Evolutionary conservation across 1,140 invertebrate genomes (phyloP).

Genomic region (Augochlora pura): DNA sequence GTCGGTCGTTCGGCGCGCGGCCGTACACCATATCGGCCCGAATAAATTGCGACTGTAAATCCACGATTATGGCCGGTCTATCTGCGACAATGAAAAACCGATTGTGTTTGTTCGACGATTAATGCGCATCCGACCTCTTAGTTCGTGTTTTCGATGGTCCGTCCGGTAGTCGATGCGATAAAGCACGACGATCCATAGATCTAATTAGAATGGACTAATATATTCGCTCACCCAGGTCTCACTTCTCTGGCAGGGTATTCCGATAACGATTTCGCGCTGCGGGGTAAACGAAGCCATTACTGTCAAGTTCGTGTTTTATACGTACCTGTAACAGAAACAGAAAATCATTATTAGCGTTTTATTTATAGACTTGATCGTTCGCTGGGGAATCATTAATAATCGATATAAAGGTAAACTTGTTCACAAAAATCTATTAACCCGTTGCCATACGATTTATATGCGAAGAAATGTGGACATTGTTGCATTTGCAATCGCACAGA

Average conservation of each 20-base stretch:
- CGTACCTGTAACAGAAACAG: slow-evolving; percentile 1
- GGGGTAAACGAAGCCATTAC: too few relatives aligned
- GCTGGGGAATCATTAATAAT: too few relatives aligned
- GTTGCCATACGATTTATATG: too few relatives aligned
- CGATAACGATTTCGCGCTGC: background rate
- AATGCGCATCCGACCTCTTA: slow-evolving; percentile 32
- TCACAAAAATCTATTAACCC: too few relatives aligned
- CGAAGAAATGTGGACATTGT: too few relatives aligned
- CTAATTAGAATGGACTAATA: background rate
- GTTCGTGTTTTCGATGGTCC: slow-evolving; percentile 8
- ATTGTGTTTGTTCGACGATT: slow-evolving; percentile 43
- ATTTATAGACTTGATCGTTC: background rate
- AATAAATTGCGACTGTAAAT: slow-evolving; percentile 60
- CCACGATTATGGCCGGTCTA: slow-evolving; percentile 41
- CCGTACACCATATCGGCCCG: slow-evolving; percentile 13
- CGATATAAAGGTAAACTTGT: too few relatives aligned
- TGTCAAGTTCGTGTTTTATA: background rate
- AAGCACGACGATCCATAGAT: background rate
- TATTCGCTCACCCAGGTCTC: background rate
- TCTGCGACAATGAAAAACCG: slow-evolving; percentile 59
- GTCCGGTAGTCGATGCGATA: background rate
- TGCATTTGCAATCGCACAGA: too few relatives aligned
- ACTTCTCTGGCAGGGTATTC: background rate
- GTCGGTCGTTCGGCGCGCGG: slow-evolving; percentile 14
- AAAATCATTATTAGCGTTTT: background rate